Conservation (phyloP, 2,113 vertebrate genomes). For the Leptobrachium leishanense region DNA sequence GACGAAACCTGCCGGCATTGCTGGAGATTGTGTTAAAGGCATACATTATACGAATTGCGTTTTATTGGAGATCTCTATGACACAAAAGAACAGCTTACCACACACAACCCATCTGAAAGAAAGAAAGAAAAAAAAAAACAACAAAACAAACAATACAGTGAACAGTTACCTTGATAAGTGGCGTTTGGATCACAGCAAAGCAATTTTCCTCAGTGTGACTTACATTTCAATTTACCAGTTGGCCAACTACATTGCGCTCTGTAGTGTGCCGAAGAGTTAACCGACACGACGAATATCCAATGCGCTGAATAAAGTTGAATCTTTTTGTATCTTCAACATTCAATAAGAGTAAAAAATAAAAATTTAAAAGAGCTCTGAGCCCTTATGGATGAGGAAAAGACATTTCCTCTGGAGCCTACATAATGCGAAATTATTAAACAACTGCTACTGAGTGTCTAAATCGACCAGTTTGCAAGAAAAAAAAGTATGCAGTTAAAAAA, state of each 20-base stretch:
- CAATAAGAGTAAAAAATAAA: slow-evolving; percentile 30
- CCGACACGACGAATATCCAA: slow-evolving; percentile 68
- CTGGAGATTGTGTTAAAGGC: neutral
- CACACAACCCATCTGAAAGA: no score
- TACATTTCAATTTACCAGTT: slow-evolving; percentile 83
- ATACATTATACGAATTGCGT: slow-evolving; percentile 1
- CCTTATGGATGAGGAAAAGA: no score
- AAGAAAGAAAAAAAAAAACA: neutral
- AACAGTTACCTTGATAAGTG: slow-evolving; percentile 80
- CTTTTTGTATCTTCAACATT: slow-evolving; percentile 51
- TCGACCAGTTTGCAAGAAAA: no score
- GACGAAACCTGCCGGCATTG: neutral
- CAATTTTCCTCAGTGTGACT: slow-evolving; percentile 80
- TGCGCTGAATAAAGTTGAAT: slow-evolving; percentile 60
- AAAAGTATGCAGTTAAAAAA: no score
- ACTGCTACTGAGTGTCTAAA: no score
- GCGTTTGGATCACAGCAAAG: slow-evolving; percentile 79
- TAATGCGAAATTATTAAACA: no score
- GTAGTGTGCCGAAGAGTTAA: slow-evolving; percentile 77
- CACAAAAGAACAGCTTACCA: neutral
- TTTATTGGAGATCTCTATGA: slow-evolving; percentile 1
- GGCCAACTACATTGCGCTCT: slow-evolving; percentile 77
- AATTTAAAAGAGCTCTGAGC: no score
- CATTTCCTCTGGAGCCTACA: no score
- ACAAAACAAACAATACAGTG: slow-evolving; percentile 57